These are phyloP conservation scores for Perdix hodgsoniae DNA, from an alignment of 2,797 vertebrate species.

Conservation along the genomic window DNA sequence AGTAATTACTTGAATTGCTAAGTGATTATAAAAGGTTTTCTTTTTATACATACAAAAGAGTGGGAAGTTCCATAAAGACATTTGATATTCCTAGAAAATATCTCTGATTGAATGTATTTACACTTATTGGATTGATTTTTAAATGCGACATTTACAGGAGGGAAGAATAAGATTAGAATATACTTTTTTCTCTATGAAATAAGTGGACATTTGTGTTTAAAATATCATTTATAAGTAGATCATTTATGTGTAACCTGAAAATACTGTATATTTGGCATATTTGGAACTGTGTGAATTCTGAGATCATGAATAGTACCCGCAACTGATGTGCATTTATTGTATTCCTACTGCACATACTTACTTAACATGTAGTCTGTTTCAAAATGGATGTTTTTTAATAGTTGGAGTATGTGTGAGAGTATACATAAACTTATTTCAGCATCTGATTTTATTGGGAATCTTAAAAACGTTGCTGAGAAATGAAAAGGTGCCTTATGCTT, in stretches of 20 bases:
- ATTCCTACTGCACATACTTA: not conserved
- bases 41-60: not conserved
- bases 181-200: not conserved
- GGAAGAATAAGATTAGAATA: not conserved
- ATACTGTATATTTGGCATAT: not conserved
- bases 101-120: not conserved
- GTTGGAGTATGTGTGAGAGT: not conserved
- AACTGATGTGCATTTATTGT: not conserved
- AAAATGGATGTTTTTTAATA: not conserved
- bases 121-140: not conserved
- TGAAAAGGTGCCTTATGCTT: not conserved
- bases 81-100: not conserved
- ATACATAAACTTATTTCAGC: not conserved
- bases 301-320: not conserved
- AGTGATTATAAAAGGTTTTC: not conserved
- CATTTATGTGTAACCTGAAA: conserved; percentile 6
- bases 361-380: not conserved
- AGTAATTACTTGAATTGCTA: not conserved
- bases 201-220: conserved; percentile 15
- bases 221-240: conserved; percentile 15
- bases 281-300: not conserved
- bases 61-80: not conserved
- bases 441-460: not conserved
- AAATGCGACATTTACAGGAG: not conserved
- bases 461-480: not conserved